A percentile compares a stretch with the other conserved stretches of the same genome.
Conservation (phyloP, 2,113 vertebrate genomes). For the Neodontobutis hainanensis region DNA sequence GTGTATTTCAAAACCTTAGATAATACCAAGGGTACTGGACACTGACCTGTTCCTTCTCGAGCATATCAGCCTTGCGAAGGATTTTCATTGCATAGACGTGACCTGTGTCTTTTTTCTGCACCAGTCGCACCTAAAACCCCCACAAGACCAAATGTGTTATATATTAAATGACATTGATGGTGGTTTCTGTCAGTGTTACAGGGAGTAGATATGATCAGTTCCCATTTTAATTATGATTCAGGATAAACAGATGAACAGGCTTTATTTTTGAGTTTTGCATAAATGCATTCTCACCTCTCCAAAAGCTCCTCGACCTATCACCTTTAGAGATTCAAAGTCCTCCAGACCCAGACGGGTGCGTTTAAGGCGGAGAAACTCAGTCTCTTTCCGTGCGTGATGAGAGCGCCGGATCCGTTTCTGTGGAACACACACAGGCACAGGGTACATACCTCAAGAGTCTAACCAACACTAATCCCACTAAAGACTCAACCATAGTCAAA, state of each 20-base stretch:
- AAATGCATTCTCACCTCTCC: constrained; percentile 70
- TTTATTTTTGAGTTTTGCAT: background rate
- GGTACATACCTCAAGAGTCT: too few relatives aligned
- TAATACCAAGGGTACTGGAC: background rate
- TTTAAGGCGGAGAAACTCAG: constrained; percentile 79
- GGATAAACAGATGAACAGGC: too few relatives aligned
- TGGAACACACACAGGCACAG: constrained; percentile 8
- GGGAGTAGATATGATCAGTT: too few relatives aligned
- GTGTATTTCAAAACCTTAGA: too few relatives aligned
- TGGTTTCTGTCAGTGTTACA: too few relatives aligned
- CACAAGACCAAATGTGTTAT: background rate
- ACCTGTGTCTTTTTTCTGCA: constrained; percentile 98
- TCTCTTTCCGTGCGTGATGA: constrained; percentile 80
- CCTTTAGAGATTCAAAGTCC: constrained; percentile 82
- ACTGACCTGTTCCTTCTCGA: constrained; percentile 95
- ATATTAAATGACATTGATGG: too few relatives aligned
- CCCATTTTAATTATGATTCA: too few relatives aligned
- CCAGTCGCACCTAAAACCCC: constrained; percentile 87
- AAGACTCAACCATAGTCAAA: too few relatives aligned
- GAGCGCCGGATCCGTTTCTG: constrained; percentile 79
- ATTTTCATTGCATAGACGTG: constrained; percentile 99
- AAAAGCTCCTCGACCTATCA: constrained; percentile 81
- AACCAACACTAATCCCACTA: too few relatives aligned
- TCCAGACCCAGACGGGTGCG: constrained; percentile 79
- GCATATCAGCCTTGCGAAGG: constrained; percentile 97